phyloP scores from a whole-genome alignment of 1,140 invertebrate species.

The Goniozus legneri region DNA sequence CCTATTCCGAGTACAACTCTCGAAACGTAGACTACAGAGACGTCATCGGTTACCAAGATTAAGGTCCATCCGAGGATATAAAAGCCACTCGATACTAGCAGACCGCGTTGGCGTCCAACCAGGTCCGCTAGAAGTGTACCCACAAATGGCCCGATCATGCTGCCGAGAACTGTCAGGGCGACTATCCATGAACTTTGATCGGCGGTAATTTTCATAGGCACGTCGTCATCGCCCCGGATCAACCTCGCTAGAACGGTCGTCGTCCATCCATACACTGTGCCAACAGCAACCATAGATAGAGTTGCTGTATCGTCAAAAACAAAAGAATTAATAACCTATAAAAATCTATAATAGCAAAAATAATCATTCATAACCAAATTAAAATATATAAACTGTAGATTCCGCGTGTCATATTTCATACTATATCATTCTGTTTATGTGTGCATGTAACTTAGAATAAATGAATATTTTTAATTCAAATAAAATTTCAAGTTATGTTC shows the following conservation, averaged over 20 bases:
- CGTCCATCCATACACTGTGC: slow-evolving; percentile 50
- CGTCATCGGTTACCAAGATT: slow-evolving; percentile 58
- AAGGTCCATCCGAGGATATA: slow-evolving; percentile 67
- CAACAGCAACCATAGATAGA: slow-evolving; percentile 48
- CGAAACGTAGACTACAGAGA: slow-evolving; percentile 56
- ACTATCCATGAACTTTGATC: slow-evolving; percentile 47
- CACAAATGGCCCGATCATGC: slow-evolving; percentile 52
- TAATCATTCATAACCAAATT: neutral
- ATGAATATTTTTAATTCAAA: neutral
- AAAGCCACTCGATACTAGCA: slow-evolving; percentile 62
- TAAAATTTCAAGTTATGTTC: neutral
- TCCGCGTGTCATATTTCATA: too few relatives aligned
- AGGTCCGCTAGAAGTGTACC: slow-evolving; percentile 52
- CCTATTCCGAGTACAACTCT: slow-evolving; percentile 64
- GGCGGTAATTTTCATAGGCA: slow-evolving; percentile 36
- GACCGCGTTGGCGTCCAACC: slow-evolving; percentile 66
- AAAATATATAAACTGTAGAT: neutral
- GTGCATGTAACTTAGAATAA: neutral
- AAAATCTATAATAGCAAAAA: neutral
- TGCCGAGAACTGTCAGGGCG: slow-evolving; percentile 49
- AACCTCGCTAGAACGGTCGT: slow-evolving; percentile 40
- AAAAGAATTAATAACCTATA: neutral
- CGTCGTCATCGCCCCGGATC: slow-evolving; percentile 18
- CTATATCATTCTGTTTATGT: too few relatives aligned
- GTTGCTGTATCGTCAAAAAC: slow-evolving; percentile 37